phyloP scores from a whole-genome alignment of 2,888 invertebrate genomes.

The Thereva unica region DNA sequence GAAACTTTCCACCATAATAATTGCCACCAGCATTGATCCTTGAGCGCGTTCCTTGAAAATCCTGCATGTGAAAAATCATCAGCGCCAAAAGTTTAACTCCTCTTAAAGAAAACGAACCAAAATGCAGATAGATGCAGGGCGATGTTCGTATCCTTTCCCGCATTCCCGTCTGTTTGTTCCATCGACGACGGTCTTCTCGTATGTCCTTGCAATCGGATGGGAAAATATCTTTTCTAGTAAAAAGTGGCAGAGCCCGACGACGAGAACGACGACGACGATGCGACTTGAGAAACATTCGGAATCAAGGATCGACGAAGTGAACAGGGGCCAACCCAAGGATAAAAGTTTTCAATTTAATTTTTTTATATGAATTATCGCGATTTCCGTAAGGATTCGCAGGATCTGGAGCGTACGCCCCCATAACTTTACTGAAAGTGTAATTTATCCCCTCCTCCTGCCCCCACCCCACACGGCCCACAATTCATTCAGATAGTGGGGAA shows the following conservation, averaged over 20 bases:
- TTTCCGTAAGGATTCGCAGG: neutral
- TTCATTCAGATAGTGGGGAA: slow-evolving; percentile 23
- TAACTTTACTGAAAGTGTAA: slow-evolving; percentile 14
- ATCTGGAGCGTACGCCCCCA: neutral
- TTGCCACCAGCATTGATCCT: slow-evolving; percentile 18
- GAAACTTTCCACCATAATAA: slow-evolving; percentile 14
- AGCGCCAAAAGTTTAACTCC: neutral
- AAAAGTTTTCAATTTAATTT: slow-evolving; percentile 25
- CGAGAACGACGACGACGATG: too few species aligned
- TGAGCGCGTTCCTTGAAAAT: neutral
- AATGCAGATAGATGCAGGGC: neutral
- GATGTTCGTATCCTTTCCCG: neutral
- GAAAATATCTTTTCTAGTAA: too few species aligned
- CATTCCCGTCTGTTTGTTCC: neutral
- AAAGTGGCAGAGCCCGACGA: too few species aligned
- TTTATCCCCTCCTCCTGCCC: neutral
- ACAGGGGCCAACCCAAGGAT: neutral
- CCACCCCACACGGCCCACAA: too few species aligned
- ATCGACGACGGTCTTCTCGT: too few species aligned
- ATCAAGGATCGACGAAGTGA: too few species aligned
- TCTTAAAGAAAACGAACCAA: neutral
- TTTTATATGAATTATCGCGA: slow-evolving; percentile 1
- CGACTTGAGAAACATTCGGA: too few species aligned
- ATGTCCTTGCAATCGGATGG: too few species aligned
- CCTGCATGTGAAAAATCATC: neutral